These are phyloP conservation scores for Campylorhamphus procurvoides DNA, from an alignment of 2,113 vertebrate species.

Conservation along the genomic window DNA sequence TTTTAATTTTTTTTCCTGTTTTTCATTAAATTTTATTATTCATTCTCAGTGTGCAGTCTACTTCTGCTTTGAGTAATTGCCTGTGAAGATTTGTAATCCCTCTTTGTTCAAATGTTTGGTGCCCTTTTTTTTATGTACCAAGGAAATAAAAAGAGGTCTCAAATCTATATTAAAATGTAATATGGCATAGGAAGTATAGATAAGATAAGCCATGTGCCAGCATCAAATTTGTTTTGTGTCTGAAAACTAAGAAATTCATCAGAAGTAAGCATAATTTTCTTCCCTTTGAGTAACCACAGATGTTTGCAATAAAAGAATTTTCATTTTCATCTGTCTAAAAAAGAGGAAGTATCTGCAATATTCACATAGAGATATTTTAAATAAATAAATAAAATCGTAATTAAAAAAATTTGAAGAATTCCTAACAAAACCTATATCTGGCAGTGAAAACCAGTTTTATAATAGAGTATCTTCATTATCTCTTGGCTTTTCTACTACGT, in stretches of 20 bases:
- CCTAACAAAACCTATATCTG: background rate
- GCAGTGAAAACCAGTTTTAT: background rate
- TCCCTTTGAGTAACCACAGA: fast-evolving
- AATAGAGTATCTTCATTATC: background rate
- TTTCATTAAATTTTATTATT: background rate
- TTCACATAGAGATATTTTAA: background rate
- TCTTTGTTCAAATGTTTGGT: background rate
- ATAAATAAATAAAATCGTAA: background rate
- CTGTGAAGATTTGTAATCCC: background rate
- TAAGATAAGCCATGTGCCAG: background rate
- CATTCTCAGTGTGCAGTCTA: background rate
- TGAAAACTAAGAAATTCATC: background rate
- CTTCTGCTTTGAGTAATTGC: background rate
- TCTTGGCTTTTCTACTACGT: background rate
- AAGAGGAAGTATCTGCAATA: background rate
- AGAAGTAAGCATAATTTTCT: background rate
- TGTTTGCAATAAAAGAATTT: background rate
- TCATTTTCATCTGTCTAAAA: background rate
- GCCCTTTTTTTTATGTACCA: background rate
- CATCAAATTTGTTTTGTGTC: background rate
- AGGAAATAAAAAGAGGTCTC: background rate
- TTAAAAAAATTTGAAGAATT: background rate
- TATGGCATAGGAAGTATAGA: background rate
- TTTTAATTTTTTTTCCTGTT: background rate
- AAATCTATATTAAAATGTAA: background rate